Evolutionary conservation across 2,797 vertebrate species (phyloP).

Genomic region (Pseudopleuronectes americanus): DNA sequence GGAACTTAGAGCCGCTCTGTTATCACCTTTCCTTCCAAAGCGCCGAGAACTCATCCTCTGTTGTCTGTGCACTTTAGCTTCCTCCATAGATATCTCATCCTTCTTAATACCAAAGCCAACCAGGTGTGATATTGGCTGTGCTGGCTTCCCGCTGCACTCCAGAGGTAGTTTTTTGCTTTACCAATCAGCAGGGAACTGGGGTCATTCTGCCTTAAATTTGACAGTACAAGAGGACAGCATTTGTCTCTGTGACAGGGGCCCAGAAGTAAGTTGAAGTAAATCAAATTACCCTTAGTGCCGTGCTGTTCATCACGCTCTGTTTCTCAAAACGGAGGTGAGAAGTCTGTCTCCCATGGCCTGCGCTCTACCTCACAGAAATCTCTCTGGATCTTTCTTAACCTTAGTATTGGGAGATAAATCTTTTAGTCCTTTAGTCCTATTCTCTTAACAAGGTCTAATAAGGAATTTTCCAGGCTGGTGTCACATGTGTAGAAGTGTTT

Average conservation of each 20-base stretch:
- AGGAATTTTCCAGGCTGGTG: not conserved
- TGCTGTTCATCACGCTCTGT: slow-evolving; percentile 23
- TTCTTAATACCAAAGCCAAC: slow-evolving; percentile 70
- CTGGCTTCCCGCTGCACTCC: slow-evolving; percentile 54
- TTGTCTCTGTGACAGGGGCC: slow-evolving; percentile 38
- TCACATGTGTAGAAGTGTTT: slow-evolving; percentile 14
- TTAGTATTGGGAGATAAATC: not conserved
- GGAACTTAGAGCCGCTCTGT: slow-evolving; percentile 26
- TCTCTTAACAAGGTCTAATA: no score
- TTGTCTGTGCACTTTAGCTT: slow-evolving; percentile 42
- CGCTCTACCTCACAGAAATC: not conserved
- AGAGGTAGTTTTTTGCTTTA: slow-evolving; percentile 43
- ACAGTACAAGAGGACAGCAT: slow-evolving; percentile 19
- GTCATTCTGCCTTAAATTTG: slow-evolving; percentile 37
- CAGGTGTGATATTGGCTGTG: slow-evolving; percentile 77
- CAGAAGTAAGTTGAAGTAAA: slow-evolving; percentile 43
- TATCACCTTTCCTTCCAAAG: slow-evolving; percentile 33
- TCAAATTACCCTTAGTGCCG: slow-evolving; percentile 40
- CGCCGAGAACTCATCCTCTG: slow-evolving; percentile 27
- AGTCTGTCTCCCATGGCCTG: slow-evolving; percentile 15
- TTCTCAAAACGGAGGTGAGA: slow-evolving; percentile 27
- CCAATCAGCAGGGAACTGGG: slow-evolving; percentile 48
- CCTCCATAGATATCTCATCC: slow-evolving; percentile 59
- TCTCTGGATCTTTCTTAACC: not conserved
- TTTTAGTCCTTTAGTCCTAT: not conserved